Conservation (phyloP, 2,113 vertebrate genomes). For the Puntigrus tetrazona region DNA sequence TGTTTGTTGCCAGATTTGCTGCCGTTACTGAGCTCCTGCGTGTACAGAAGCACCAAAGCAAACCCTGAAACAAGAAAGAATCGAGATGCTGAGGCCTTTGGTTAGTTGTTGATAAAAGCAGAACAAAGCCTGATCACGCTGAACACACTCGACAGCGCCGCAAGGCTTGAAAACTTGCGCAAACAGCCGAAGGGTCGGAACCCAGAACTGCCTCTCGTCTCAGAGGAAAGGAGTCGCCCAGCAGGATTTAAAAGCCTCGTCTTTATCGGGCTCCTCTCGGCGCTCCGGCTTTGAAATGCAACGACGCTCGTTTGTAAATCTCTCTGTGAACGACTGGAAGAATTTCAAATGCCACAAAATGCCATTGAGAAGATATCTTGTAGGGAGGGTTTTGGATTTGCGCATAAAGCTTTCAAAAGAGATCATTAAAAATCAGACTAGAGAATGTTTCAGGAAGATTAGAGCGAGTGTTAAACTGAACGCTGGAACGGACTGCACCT, state of each 20-base stretch:
- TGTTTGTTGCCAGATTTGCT: not conserved
- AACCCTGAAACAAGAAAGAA: conserved; percentile 10
- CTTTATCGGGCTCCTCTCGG: conserved; percentile 58
- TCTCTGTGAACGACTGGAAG: conserved; percentile 36
- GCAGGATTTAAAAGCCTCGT: conserved; percentile 56
- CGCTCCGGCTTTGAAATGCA: conserved; percentile 57
- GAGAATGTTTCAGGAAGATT: not conserved
- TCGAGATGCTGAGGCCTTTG: not conserved
- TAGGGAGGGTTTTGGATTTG: not conserved
- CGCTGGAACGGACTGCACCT: not conserved
- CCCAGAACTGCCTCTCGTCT: conserved; percentile 56
- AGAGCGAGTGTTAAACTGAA: not conserved
- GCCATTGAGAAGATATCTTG: conserved; percentile 26
- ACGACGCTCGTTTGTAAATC: conserved; percentile 51
- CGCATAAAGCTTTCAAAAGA: conserved; percentile 15
- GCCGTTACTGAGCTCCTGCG: not conserved
- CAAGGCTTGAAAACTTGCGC: conserved; percentile 58
- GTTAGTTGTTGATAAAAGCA: conserved; percentile 48
- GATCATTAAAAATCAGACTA: conserved; percentile 4
- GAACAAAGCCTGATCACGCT: conserved; percentile 59
- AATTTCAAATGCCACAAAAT: conserved; percentile 48
- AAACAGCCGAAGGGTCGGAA: conserved; percentile 64
- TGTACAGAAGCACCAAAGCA: conserved; percentile 30
- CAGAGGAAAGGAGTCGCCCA: conserved; percentile 59
- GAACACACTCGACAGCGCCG: conserved; percentile 43